Conservation (phyloP, 2,113 vertebrate species). For the Psophia crepitans region DNA sequence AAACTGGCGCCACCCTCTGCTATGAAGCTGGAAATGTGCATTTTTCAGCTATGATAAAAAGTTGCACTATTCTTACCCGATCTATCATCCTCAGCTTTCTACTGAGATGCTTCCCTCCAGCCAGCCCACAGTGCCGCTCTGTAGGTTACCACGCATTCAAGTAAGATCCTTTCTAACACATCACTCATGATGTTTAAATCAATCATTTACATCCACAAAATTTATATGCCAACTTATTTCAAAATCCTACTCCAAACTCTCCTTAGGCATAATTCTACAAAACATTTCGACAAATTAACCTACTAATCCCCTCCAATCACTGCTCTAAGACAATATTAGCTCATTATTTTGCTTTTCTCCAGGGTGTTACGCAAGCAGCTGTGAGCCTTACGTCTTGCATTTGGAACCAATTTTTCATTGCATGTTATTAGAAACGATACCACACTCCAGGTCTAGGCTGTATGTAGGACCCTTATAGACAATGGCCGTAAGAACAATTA, state of each 20-base stretch:
- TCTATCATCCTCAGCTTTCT: background rate
- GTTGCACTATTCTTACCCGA: background rate
- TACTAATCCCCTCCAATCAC: background rate
- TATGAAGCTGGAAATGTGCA: background rate
- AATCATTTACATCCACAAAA: background rate
- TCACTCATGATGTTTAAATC: background rate
- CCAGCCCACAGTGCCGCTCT: background rate
- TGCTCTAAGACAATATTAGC: background rate
- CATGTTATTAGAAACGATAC: background rate
- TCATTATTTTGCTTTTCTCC: background rate
- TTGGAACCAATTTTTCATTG: background rate
- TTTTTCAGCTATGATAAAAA: constrained; percentile 13
- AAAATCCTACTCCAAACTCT: background rate
- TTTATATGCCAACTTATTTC: background rate
- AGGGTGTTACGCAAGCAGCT: background rate
- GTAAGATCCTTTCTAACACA: background rate
- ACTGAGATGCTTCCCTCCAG: background rate
- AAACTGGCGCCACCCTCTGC: background rate
- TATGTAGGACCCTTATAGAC: background rate
- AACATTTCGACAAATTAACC: background rate
- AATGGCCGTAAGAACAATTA: rapidly evolving
- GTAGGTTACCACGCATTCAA: background rate
- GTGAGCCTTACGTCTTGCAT: background rate
- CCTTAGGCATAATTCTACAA: background rate
- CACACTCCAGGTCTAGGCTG: background rate